Percentiles rank a stretch among this genome's conserved stretches.
Evolutionary conservation across 2,888 invertebrate species (phyloP).

Genomic region (Dysmachus trigonus): DNA sequence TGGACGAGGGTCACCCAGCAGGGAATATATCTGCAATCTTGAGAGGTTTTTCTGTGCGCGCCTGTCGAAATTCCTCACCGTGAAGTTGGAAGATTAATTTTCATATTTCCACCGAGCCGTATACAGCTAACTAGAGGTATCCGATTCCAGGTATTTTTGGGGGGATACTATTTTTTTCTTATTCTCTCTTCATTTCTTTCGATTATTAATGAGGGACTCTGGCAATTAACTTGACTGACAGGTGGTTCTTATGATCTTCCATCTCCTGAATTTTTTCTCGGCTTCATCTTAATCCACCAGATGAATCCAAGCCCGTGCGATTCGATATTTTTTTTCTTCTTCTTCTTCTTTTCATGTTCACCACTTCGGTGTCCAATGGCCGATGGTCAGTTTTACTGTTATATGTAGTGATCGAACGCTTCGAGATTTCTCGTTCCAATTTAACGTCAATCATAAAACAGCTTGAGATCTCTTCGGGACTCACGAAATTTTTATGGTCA

Average conservation of each 20-base stretch:
- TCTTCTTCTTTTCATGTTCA: neutral
- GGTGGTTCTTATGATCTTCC: conserved; percentile 25
- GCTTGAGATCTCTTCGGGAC: conserved; percentile 1
- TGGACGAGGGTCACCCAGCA: conserved; percentile 9
- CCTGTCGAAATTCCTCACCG: conserved; percentile 29
- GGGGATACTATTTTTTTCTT: neutral
- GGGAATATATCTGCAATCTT: neutral
- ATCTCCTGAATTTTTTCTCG: neutral
- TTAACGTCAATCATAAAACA: conserved; percentile 13
- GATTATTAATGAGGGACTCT: conserved; percentile 35
- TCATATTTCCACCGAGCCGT: conserved; percentile 19
- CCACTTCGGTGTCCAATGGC: neutral
- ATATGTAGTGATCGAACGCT: conserved; percentile 14
- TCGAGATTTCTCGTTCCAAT: conserved; percentile 7
- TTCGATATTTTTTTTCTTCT: neutral
- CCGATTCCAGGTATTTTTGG: conserved; percentile 6
- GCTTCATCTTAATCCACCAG: neutral
- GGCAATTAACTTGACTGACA: conserved; percentile 43
- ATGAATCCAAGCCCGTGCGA: neutral
- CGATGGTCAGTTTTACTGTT: conserved; percentile 1
- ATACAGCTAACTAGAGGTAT: neutral
- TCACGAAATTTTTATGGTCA: neutral
- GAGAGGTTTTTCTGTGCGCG: conserved; percentile 1
- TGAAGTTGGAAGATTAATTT: conserved; percentile 32
- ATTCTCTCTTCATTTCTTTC: conserved; percentile 13